Evolutionary conservation across 2,797 vertebrate species (phyloP), one percentile per base, ranked within the genome.

Genomic region (Manis pentadactyla): DNA sequence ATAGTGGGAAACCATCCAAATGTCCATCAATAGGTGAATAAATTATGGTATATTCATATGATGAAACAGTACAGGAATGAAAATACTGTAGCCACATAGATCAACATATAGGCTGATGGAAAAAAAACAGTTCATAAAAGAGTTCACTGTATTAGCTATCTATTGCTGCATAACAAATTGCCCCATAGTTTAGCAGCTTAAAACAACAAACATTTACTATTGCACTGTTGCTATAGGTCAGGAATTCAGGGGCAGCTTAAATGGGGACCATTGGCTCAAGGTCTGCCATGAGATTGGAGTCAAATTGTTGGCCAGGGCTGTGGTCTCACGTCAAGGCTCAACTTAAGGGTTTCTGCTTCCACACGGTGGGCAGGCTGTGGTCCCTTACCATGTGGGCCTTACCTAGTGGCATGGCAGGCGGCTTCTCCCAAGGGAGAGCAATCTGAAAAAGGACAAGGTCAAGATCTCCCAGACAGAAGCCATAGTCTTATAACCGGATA

Each of bases 321-420:
- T 3, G 0, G 4, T 19, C 75, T 87, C 57, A 49, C 51, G 37
- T 71, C 23, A 37, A 34, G 53, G 14, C 53, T 64, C 63, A 0
- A 11, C 10, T 63, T 74, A 15, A 23, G 49, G 57, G n/a, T 19
- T 7, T 34, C 77, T 59, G 59, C 23, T 61, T 69, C 57, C 42
- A 46, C 10, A n/a, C 11, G 34, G n/a, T 42, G 46, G 77, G 13
- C 53, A 14, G 57, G 12, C 55, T 23, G 17, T 64, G n/a, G 42
- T 17, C n/a, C 15, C 63, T 90, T 2, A 0, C 18, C 15, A 0
- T 1, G 10, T 12, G 21, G 31, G 63, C 12, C 31, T 15, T 31
- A 34, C 19, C 59, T 88, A 39, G 11, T 0, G 51, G 42, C 9
- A 1, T 0, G 12, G 34, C 23, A 10, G 4, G 42, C 11, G 34